Evolutionary conservation across 2,797 vertebrate genomes (phyloP), one percentile per base, ranked within the genome.

Genomic region (Chrosomus eos): DNA sequence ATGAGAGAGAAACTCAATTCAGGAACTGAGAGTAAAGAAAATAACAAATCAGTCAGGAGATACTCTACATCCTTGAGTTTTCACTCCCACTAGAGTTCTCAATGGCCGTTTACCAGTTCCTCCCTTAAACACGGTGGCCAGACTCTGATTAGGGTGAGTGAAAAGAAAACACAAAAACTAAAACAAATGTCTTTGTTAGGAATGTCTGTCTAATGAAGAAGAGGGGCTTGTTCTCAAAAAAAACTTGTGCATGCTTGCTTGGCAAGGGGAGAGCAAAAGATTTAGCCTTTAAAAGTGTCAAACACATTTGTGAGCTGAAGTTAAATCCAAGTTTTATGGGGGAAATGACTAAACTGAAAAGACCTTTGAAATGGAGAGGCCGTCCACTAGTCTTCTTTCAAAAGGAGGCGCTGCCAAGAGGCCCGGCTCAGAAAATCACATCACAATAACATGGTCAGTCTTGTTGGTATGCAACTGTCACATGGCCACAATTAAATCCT

Each of bases 21-120:
- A 80, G 38, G 28, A 83, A 62, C 71, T 38, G 31, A 55, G 18
- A 19, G n/a, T n/a, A 28, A 19, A 16, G 19, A 26, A 80, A 33
- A 55, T 58, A 71, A 68, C 40, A 48, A 68, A 82, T 51, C 16
- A 48, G 36, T 55, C 73, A 82, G 38, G 26, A 80, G 75, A 83
- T 28, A 80, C 70, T 45, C 26, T 8, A 38, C 67, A 80, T 77
- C 86, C 82, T 82, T 85, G 72, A 85, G 55, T 19, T 70, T 87
- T 81, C 33, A 84, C 82, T 84, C 81, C 78, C 53, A 31, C 64
- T 76, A 18, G 5, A 73, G 58, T 60, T 36, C 62, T 62, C 72
- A 87, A 51, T 81, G 77, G 18, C 71, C 62, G 71, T 68, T 74
- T 31, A 79, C 7, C 73, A 48, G 79, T 38, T 78, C 84, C 60